These are phyloP conservation scores for Prinia subflava DNA, from an alignment of 2,113 vertebrate genomes.

Conservation along the genomic window DNA sequence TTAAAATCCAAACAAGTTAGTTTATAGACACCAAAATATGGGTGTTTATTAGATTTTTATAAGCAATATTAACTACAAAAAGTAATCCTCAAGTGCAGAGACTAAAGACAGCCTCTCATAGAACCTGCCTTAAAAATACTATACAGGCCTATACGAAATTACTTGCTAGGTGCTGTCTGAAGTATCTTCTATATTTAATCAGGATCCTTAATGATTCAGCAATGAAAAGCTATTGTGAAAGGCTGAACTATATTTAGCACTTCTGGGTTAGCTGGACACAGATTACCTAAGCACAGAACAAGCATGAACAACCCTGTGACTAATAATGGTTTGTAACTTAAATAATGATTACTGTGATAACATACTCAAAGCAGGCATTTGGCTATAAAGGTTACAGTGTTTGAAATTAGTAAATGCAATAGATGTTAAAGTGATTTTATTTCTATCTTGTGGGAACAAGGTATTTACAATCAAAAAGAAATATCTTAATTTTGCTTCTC, in stretches of 20 bases:
- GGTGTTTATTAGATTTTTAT: background rate
- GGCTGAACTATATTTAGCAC: background rate
- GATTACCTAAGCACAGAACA: background rate
- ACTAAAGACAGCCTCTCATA: background rate
- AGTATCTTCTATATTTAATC: background rate
- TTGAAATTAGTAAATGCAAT: background rate
- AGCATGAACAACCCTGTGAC: background rate
- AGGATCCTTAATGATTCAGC: background rate
- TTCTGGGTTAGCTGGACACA: constrained; percentile 5
- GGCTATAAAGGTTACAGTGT: background rate
- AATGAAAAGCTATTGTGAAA: background rate
- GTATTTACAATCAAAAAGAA: background rate
- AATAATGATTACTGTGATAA: background rate
- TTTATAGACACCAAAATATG: background rate
- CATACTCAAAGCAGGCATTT: background rate
- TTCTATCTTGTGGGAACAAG: background rate
- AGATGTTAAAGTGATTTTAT: background rate
- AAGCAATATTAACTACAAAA: background rate
- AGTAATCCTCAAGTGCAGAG: background rate
- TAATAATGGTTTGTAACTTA: background rate
- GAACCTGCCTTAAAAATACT: background rate
- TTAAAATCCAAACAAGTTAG: background rate
- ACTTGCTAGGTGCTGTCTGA: background rate
- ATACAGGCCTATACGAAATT: background rate
- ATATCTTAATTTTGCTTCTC: background rate